Base-by-base conservation (phyloP, 1,140 invertebrate genomes). In the Idris sp. region DNA sequence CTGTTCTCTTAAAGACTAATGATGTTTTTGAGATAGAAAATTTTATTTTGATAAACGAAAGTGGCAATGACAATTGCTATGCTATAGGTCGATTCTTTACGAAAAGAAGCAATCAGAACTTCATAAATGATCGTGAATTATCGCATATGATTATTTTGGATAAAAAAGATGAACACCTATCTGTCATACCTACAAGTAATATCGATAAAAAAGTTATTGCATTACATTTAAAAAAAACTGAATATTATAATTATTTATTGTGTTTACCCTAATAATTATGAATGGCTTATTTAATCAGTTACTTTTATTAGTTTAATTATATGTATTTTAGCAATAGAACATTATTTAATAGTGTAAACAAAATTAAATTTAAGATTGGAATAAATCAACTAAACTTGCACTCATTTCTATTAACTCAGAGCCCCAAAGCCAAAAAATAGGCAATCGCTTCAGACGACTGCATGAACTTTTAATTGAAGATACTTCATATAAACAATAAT, bases 11-110 rank as follows among this genome's bases (percentile, higher is more conserved):
- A 41, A 40, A 13, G 0, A 6, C 6, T 19, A 10, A 8, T 1
- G 44, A 61, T 4, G 13, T 61, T 9, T 61, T 61, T 28, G 56
- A 61, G 26, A 61, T 61, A 3, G 15, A 61, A 30, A 16, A 9
- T 1, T 61, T 48, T 44, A 10, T 58, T 25, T n/a, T 58, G 2
- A 25, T 35, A 14, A 0, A 33, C 35, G 13, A 14, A 6, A 44
- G 19, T 35, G 9, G 25, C 22, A 26, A 13, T 19, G 10, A 18
- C 14, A 3, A 48, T 2, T 59, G 41, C 18, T 59, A 33, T 43
- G 53, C 53, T 0, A 6, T 56, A 9, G 53, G 38, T 2, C 26
- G 14, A 2, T 56, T 28, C 16, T 56, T 40, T 54, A 10, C 8
- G 0, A 28, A 56, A 41, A 0, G 10, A 9, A 43, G 8, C 3